Percentiles rank a stretch among this genome's conserved stretches.
Conservation (phyloP, 2,113 vertebrate species). For the Ciconia maguari region DNA sequence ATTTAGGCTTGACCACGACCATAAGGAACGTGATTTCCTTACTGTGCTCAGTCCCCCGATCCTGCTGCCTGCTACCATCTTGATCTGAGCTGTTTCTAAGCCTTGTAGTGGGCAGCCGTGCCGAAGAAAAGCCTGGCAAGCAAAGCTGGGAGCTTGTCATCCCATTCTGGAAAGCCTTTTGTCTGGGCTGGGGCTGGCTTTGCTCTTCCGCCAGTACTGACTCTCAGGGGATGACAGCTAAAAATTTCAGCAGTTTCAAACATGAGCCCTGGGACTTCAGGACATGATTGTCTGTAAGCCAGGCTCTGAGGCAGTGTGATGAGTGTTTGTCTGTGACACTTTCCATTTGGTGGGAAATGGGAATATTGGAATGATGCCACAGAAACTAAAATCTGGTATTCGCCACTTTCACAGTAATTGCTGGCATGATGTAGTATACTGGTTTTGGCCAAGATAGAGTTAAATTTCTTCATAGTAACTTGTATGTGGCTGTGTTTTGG, state of each 20-base stretch:
- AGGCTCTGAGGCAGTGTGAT: background rate
- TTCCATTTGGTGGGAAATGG: background rate
- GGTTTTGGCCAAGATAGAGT: background rate
- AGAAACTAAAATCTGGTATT: background rate
- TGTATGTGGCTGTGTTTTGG: background rate
- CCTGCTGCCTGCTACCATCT: background rate
- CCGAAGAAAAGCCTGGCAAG: background rate
- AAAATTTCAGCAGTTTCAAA: background rate
- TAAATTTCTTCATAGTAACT: background rate
- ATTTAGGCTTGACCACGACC: accelerated
- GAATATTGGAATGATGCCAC: background rate
- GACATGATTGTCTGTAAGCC: background rate
- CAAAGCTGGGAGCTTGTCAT: background rate
- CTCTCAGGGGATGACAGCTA: background rate
- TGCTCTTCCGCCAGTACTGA: background rate
- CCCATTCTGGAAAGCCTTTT: background rate
- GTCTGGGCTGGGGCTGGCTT: background rate
- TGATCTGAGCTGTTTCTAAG: background rate
- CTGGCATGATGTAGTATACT: background rate
- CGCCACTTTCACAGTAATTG: background rate
- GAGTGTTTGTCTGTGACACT: accelerated
- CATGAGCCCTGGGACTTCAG: background rate
- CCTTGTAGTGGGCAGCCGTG: background rate
- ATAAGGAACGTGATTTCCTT: background rate
- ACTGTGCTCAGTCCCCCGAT: accelerated